Percentiles rank a stretch among this genome's conserved stretches.
phyloP scores from a whole-genome alignment of 2,113 vertebrate species.

The Todiramphus chloris region DNA sequence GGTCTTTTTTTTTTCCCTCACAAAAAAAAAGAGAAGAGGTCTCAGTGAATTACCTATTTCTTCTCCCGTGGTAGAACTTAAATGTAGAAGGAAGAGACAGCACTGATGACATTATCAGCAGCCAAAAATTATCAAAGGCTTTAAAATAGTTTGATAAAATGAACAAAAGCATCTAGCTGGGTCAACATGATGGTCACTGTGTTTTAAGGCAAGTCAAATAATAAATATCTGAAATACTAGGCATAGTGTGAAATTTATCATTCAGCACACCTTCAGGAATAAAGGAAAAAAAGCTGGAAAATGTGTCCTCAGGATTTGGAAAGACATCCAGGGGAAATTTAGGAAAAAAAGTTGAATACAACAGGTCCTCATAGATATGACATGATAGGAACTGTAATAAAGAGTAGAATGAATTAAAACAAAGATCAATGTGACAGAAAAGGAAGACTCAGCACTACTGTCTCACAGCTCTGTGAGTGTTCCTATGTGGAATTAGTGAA shows the following conservation, averaged over 20 bases:
- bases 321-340: background rate
- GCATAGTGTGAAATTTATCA: background rate
- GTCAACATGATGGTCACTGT: background rate
- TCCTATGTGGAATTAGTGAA: background rate
- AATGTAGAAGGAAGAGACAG: background rate
- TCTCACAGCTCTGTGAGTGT: background rate
- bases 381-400: background rate
- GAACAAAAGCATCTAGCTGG: background rate
- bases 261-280: background rate
- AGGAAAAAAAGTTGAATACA: background rate
- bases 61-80: background rate
- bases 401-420: background rate
- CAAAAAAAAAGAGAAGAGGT: background rate
- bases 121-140: background rate
- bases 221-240: background rate
- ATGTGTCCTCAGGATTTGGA: background rate
- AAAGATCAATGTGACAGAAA: background rate
- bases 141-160: conserved; percentile 27
- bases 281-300: background rate
- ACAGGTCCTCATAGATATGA: background rate
- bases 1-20: too few species aligned
- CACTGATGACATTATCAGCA: background rate
- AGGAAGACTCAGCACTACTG: background rate
- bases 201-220: background rate
- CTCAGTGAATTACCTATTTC: background rate